Conservation (phyloP, 2,888 invertebrate genomes). For the Calliopum simillimum region DNA sequence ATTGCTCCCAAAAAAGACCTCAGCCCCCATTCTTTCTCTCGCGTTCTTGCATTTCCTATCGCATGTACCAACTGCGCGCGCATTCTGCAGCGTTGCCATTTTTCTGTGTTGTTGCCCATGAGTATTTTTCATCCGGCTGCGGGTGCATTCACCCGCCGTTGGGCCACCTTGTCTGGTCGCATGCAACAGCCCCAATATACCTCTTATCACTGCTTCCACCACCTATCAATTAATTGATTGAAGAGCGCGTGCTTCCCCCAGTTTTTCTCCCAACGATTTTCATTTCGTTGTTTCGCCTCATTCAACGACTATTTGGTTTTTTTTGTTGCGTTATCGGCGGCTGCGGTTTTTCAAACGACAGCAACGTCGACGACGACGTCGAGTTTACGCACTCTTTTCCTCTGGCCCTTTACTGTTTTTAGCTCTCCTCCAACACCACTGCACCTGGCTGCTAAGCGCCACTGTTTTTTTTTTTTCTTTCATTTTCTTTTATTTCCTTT, state of each 20-base stretch:
- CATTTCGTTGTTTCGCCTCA: slow-evolving; percentile 8
- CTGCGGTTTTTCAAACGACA: slow-evolving; percentile 2
- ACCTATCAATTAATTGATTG: not conserved
- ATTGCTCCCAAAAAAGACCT: not conserved
- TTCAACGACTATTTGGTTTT: not conserved
- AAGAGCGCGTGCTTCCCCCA: slow-evolving; percentile 26
- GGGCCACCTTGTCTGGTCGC: slow-evolving; percentile 48
- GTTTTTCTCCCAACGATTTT: slow-evolving; percentile 29
- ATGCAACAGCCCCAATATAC: slow-evolving; percentile 27
- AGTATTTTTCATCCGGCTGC: slow-evolving; percentile 18
- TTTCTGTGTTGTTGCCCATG: slow-evolving; percentile 22
- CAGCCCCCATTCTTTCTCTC: slow-evolving; percentile 8
- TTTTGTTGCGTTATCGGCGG: not conserved
- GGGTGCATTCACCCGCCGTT: slow-evolving; percentile 47
- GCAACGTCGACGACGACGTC: not conserved
- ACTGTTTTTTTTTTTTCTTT: slow-evolving; percentile 37
- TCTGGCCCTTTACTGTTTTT: not conserved
- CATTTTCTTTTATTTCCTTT: slow-evolving; percentile 10
- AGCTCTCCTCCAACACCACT: not conserved
- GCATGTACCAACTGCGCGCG: slow-evolving; percentile 12
- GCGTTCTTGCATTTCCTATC: not conserved
- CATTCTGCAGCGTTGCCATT: slow-evolving; percentile 27
- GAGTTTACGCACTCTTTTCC: not conserved
- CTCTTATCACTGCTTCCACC: not conserved
- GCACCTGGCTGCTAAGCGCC: not conserved